Conservation (phyloP, 2,797 vertebrate genomes). For the Notolepis coatsorum region DNA sequence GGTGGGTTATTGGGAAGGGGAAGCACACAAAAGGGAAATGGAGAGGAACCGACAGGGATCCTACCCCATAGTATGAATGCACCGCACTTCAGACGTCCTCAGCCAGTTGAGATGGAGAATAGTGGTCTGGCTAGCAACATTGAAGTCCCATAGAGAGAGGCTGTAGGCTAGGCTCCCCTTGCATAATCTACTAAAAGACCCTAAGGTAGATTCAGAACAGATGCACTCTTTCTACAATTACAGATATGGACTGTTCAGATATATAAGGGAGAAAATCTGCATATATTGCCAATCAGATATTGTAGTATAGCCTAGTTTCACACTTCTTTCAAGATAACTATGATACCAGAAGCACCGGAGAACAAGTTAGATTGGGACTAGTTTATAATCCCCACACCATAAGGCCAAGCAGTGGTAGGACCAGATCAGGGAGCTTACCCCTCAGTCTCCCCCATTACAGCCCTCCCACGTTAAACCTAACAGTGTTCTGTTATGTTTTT, state of each 20-base stretch:
- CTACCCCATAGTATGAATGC: conserved; percentile 36
- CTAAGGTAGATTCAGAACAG: conserved; percentile 20
- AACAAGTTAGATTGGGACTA: conserved; percentile 24
- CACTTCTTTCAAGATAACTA: conserved; percentile 20
- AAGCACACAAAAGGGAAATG: background rate
- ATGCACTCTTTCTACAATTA: conserved; percentile 13
- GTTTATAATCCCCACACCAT: conserved; percentile 25
- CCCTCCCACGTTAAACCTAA: conserved; percentile 82
- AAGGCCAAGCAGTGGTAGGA: conserved; percentile 29
- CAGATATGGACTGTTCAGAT: conserved; percentile 14
- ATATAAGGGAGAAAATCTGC: conserved; percentile 6
- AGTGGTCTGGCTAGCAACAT: conserved; percentile 17
- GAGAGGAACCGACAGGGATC: conserved; percentile 38
- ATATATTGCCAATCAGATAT: conserved; percentile 15
- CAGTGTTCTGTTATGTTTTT: conserved; percentile 86
- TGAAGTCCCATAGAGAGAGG: conserved; percentile 21
- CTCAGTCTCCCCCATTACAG: conserved; percentile 64
- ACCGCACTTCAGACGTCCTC: conserved; percentile 63
- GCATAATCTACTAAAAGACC: conserved; percentile 9
- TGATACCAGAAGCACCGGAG: conserved; percentile 21
- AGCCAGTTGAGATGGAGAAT: conserved; percentile 37
- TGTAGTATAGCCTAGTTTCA: background rate
- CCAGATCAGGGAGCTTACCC: conserved; percentile 48
- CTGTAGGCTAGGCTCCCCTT: background rate
- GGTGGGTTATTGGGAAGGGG: background rate